Percentiles rank a stretch among this genome's conserved stretches.
These are phyloP conservation scores for Acrobasis repandana DNA, from an alignment of 2,888 invertebrate species.

Conservation along the genomic window DNA sequence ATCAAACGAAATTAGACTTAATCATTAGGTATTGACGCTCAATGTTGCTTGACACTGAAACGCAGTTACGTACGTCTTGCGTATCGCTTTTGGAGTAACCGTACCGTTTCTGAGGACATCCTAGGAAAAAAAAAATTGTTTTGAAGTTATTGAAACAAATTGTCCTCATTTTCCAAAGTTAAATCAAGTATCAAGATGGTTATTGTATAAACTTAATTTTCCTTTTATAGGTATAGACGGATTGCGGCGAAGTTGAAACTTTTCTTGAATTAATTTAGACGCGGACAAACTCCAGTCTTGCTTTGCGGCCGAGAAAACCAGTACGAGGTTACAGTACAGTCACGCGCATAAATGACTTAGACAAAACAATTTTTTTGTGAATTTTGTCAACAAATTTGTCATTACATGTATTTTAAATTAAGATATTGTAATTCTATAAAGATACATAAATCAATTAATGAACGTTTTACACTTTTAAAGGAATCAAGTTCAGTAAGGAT, in stretches of 20 bases:
- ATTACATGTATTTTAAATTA: no score
- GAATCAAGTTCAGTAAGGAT: no score
- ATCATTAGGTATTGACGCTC: no score
- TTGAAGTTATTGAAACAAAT: neutral
- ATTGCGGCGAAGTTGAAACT: conserved; percentile 33
- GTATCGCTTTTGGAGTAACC: no score
- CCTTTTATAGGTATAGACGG: conserved; percentile 34
- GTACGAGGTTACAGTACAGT: neutral
- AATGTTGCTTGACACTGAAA: no score
- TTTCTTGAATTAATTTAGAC: conserved; percentile 32
- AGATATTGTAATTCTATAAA: no score
- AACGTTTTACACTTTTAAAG: no score
- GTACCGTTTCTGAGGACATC: no score
- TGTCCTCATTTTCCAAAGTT: conserved; percentile 27
- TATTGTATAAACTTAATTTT: conserved; percentile 40
- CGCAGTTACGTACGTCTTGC: no score
- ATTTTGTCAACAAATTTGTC: conserved; percentile 2
- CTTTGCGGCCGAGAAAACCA: neutral
- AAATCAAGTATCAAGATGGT: conserved; percentile 40
- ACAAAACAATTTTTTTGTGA: neutral
- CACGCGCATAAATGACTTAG: neutral
- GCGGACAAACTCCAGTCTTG: conserved; percentile 22
- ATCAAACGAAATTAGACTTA: no score
- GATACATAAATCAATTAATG: no score
- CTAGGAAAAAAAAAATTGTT: no score